phyloP scores from a whole-genome alignment of 1,140 invertebrate species.

The Nylanderia fulva region DNA sequence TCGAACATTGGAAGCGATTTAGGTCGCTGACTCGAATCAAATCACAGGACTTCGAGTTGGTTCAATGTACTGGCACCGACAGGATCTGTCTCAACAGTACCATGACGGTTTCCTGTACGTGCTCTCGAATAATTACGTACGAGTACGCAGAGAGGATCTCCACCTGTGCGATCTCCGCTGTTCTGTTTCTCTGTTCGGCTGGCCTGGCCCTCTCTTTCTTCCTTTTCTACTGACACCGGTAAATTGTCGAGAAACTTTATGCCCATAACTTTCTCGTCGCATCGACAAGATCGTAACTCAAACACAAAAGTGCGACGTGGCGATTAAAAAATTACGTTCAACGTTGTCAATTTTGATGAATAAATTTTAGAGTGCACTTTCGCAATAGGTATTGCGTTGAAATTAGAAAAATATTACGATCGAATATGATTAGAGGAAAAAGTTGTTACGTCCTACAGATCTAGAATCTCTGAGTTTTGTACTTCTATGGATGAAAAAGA shows the following conservation, averaged over 20 bases:
- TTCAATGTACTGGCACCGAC: constrained; percentile 65
- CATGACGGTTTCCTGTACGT: constrained; percentile 68
- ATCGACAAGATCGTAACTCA: not conserved
- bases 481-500: not conserved
- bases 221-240: not conserved
- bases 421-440: not conserved
- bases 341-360: not conserved
- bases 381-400: not conserved
- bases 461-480: not conserved
- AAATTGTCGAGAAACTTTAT: not conserved
- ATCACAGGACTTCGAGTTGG: constrained; percentile 63
- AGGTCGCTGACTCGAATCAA: constrained; percentile 67
- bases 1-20: constrained; percentile 64
- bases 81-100: constrained; percentile 61
- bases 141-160: constrained; percentile 56
- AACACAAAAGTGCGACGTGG: not conserved
- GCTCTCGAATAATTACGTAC: constrained; percentile 69
- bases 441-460: too few species aligned
- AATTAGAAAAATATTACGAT: not conserved
- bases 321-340: constrained; percentile 9
- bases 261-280: not conserved
- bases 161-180: not conserved
- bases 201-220: not conserved
- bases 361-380: too few species aligned
- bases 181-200: not conserved